Evolutionary conservation across 2,113 vertebrate species (phyloP), one percentile per base, ranked within the genome.

Genomic region (Solea senegalensis): DNA sequence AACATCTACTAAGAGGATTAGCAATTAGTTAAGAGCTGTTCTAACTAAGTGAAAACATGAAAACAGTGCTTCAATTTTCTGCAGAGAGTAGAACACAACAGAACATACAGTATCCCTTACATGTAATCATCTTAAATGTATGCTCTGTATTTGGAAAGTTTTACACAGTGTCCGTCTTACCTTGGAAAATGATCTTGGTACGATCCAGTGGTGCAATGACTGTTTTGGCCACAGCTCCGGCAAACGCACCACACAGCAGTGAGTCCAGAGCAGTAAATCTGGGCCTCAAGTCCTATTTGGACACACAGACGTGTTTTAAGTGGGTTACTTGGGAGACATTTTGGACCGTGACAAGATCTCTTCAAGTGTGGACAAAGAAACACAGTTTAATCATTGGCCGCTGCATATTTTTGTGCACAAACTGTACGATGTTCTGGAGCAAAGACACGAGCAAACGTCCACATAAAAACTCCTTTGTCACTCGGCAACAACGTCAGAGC

Each of bases 111-210:
- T 56, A 14, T 21, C 10, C 3, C 41, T 28, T 46, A 40, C 26
- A 53, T 54, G n/a, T 0, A 44, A 13, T 1, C 12, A 44, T 0
- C 39, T 50, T 50, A 9, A 16, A 1, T 56, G 3, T 11, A 48
- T 1, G 16, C 7, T 72, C 11, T 28, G 39, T 12, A 54, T 69
- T 45, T 57, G 2, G 11, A 43, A 45, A 16, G 8, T 21, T 58
- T 16, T 3, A 12, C 7, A 5, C 62, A 39, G 27, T 8, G 6
- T 65, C 12, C 4, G n/a, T 26, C 72, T 86, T 89, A 92, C 98
- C 98, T 96, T 99, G 98, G 87, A 99, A 99, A 86, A 99, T 98
- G 90, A 99, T 99, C 94, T 99, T 99, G 60, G 97, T 98, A 76
- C 98, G 92, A 82, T 99, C 98, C 89, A 99, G 87, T 0, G 98